Evolutionary conservation across 1,140 invertebrate genomes (phyloP).

Genomic region (Drosophila setifemur): DNA sequence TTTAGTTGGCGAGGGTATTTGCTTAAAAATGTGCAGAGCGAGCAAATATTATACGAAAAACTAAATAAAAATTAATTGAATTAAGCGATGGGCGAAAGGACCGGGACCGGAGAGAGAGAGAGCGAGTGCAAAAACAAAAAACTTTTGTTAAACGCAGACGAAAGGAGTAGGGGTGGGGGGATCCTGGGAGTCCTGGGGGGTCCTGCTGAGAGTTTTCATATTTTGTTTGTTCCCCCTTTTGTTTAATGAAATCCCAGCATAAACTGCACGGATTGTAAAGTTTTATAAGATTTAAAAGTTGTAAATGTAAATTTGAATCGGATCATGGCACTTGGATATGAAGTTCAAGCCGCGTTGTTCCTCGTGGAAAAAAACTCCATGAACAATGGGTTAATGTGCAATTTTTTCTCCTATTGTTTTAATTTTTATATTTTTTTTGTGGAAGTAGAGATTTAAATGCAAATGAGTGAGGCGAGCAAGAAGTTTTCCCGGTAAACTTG

Average conservation of each 20-base stretch:
- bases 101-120: too few relatives aligned
- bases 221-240: conserved; percentile 43
- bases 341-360: conserved; percentile 24
- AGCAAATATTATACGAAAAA: conserved; percentile 77
- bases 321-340: conserved; percentile 36
- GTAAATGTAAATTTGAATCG: conserved; percentile 53
- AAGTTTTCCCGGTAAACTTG: conserved; percentile 14
- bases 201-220: conserved; percentile 42
- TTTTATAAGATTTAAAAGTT: conserved; percentile 65
- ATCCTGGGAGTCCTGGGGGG: not conserved
- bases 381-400: conserved; percentile 34
- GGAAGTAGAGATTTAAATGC: conserved; percentile 30
- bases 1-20: conserved; percentile 71
- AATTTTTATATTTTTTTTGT: not conserved
- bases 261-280: conserved; percentile 59
- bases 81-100: conserved; percentile 58
- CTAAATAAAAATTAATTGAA: conserved; percentile 80
- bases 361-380: not conserved
- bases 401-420: not conserved
- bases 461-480: conserved; percentile 24
- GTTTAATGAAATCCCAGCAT: conserved; percentile 57
- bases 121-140: conserved; percentile 25
- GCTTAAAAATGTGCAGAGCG: conserved; percentile 72
- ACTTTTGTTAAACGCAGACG: conserved; percentile 62
- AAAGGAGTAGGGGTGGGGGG: conserved; percentile 2